Evolutionary conservation across 1,140 invertebrate species (phyloP), one percentile per base, ranked within the genome.

Genomic region (Laupala kohalensis): DNA sequence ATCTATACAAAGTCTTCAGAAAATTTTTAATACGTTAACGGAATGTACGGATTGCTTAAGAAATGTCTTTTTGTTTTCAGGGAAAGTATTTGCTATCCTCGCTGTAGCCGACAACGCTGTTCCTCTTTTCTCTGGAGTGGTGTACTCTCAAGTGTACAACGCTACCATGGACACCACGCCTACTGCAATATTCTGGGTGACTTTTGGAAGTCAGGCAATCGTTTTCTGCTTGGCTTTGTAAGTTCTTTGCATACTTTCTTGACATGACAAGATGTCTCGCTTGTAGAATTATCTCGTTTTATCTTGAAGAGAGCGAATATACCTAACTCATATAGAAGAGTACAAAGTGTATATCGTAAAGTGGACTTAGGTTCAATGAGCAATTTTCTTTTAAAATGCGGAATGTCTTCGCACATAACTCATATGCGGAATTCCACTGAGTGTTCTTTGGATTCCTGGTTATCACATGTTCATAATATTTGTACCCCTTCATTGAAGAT

Each of bases 21-120:
- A 6, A 37, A 37, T 37, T 37, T 6, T 37, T 37, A 37, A 13
- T 53, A 53, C n/a, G n/a, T 53, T 53, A 13, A 53, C 37, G 37
- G 37, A 53, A 19, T 53, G 9, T 13, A 53, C 37, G 19, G 19
- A 53, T 13, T 53, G 37, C 9, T 19, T 4, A 19, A 53, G 19
- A 53, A 53, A 26, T 30, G 15, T 5, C 9, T 19, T 9, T 69
- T 70, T 64, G 69, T 74, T 81, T 80, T 64, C 78, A 89, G 87
- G 88, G 65, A 91, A 90, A 78, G 84, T 89, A 4, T 91, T 90
- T 76, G 87, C 89, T 0, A 80, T 92, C 65, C 79, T 92, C 5
- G 87, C 90, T 0, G 89, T 90, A 2, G 90, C 88, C 74, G 90
- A 92, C 76, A 92, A 90, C 76, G 87, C 89, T 0, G 86, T 91